Evolutionary conservation across 2,113 vertebrate genomes (phyloP), one percentile per base, ranked within the genome.

Genomic region (Apodemus speciosus): DNA sequence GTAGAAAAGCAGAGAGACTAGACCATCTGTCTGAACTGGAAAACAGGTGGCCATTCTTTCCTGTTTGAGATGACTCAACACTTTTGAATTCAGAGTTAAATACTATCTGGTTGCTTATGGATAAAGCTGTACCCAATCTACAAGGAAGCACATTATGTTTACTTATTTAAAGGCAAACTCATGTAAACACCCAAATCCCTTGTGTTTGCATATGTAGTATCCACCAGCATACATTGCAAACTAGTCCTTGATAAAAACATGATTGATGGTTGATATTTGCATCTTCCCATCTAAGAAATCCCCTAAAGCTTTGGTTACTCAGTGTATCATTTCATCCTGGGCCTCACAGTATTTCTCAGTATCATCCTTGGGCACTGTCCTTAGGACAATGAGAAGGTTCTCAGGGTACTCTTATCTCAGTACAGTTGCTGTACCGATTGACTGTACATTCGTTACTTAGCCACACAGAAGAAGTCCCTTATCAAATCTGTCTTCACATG

Each of bases 351-450:
- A 25, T 30, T 95, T 90, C 38, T 88, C n/a, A 86, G 32, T n/a
- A 40, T 83, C 88, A 9, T 76, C 89, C 18, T 53, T 80, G 16
- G 27, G 6, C 4, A 11, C 62, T 40, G 14, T 64, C 51, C 56
- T 92, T 32, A 85, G 49, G 75, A 46, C 69, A 93, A 58, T 35
- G 40, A 35, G 15, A n/a, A 64, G 15, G 4, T 89, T 62, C 86
- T 83, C 40, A 86, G 49, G 14, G 88, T 91, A 62, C 15, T 91
- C 83, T 76, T 87, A 87, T 77, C 87, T 92, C 85, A 73, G 68
- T 91, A 64, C 25, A 56, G 21, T 64, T 86, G 75, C 25, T 38
- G 32, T 38, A n/a, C 2, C 75, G 60, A 69, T 77, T 92, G 49
- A 85, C 60, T 53, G 1, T 15, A 66, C 6, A 75, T 40, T 23